Base-by-base conservation (phyloP, 2,113 vertebrate genomes). In the Apus apus region DNA sequence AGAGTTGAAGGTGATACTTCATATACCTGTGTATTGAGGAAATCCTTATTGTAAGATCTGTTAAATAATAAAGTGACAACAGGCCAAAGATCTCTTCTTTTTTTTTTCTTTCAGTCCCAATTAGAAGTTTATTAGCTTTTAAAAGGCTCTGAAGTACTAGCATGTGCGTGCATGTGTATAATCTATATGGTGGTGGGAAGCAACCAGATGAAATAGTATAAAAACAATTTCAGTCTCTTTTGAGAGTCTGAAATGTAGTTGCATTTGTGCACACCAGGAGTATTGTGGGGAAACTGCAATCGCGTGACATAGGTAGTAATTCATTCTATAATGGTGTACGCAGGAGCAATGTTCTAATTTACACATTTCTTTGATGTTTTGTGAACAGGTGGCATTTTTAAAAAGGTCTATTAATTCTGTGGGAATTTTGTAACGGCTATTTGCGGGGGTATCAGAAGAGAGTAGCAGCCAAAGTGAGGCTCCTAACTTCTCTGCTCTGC, bases 321-420 rank as follows among this genome's bases (percentile, higher is more conserved):
- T 88, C 12, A 61, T 72, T 89, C 36, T 65, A 0, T 85, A 82
- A 50, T 56, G 53, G 51, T 90, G 62, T 79, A 30, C n/a, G 80
- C 57, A 74, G 66, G 12, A 67, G 15, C 40, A 30, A 5, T 10
- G 26, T 76, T 74, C 20, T 66, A 73, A 74, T 56, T 66, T 51
- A 32, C 43, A 83, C 1, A 30, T 82, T 92, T 79, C 68, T 73
- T 87, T 56, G n/a, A 58, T 14, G 15, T 76, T 94, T 80, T 90
- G 27, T 73, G 79, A 91, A 74, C 64, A 93, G 85, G 62, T 86
- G 73, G 83, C 65, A 30, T 87, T 93, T 91, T 92, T 53, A 38
- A 58, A 90, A 94, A 80, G 66, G 17, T 65, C 48, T 77, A 0
- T 81, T 50, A 58, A 78, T 74, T 95, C 58, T 66, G 3, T 43